Percentiles rank a stretch among this genome's conserved stretches.
Evolutionary conservation across 2,888 invertebrate genomes (phyloP).

Genomic region (Acleris laterana): DNA sequence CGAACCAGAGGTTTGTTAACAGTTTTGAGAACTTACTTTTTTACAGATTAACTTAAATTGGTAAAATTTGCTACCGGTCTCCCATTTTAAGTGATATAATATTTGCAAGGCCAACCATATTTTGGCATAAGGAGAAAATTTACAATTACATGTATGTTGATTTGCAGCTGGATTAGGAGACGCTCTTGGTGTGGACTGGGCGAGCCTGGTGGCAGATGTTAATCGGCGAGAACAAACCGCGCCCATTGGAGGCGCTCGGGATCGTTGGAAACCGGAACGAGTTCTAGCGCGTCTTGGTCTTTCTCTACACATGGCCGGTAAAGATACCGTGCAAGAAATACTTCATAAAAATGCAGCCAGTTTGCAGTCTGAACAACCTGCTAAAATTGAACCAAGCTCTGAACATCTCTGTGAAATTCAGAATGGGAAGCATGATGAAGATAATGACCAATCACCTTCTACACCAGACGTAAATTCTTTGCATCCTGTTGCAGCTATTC

Average conservation of each 20-base stretch:
- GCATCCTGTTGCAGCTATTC: constrained; percentile 84
- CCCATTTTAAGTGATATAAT: not conserved
- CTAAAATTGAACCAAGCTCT: constrained; percentile 44
- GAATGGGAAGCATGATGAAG: constrained; percentile 58
- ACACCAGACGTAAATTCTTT: constrained; percentile 60
- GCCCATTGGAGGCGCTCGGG: constrained; percentile 85
- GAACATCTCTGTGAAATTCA: constrained; percentile 51
- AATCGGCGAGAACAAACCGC: constrained; percentile 81
- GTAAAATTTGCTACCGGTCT: not conserved
- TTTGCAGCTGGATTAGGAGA: constrained; percentile 89
- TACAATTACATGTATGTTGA: not conserved
- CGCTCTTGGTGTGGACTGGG: constrained; percentile 98
- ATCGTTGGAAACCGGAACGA: constrained; percentile 92
- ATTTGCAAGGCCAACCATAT: no score
- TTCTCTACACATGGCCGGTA: constrained; percentile 91
- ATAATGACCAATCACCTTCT: constrained; percentile 49
- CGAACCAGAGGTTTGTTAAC: constrained; percentile 76
- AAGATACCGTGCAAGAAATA: constrained; percentile 67
- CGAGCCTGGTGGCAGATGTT: constrained; percentile 93
- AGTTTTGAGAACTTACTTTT: no score
- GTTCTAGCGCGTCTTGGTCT: constrained; percentile 92
- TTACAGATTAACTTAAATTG: not conserved
- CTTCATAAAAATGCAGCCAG: constrained; percentile 65
- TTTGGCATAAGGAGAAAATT: no score
- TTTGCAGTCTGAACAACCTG: constrained; percentile 51